Evolutionary conservation across 2,888 invertebrate genomes (phyloP).

Genomic region (Exocentrus adspersus): DNA sequence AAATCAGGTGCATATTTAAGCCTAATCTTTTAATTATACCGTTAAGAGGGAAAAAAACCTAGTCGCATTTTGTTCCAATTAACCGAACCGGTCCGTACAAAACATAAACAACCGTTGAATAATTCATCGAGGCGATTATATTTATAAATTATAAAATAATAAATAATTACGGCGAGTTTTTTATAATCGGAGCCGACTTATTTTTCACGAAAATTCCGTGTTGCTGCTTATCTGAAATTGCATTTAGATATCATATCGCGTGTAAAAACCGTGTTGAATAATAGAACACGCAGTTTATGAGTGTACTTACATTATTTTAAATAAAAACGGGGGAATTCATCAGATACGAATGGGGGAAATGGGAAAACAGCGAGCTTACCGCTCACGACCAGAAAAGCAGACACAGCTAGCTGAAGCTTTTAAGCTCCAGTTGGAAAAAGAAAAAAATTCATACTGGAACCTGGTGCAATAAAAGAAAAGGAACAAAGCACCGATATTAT

Average conservation of each 20-base stretch:
- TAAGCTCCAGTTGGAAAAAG: too few species aligned
- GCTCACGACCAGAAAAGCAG: too few species aligned
- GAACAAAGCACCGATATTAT: neutral
- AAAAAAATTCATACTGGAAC: too few species aligned
- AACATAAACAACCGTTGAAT: conserved; percentile 25
- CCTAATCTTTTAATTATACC: neutral
- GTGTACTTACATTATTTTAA: conserved; percentile 18
- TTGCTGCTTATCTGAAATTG: conserved; percentile 29
- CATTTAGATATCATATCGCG: conserved; percentile 29
- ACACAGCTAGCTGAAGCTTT: too few species aligned
- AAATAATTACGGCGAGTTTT: conserved; percentile 52
- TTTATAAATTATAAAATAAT: conserved; percentile 36
- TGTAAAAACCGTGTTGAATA: conserved; percentile 28
- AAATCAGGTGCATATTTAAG: neutral
- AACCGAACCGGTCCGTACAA: conserved; percentile 48
- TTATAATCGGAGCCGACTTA: conserved; percentile 27
- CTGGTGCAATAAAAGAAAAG: too few species aligned
- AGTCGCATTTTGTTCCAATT: conserved; percentile 40
- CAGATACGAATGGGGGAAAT: neutral
- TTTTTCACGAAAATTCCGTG: conserved; percentile 29
- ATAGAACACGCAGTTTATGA: conserved; percentile 23
- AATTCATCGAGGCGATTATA: conserved; percentile 26
- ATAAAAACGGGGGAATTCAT: conserved; percentile 7
- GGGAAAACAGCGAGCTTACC: too few species aligned
- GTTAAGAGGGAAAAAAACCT: conserved; percentile 3